Percentiles rank a stretch among this genome's conserved stretches.
These are phyloP conservation scores for Hedya salicella DNA, from an alignment of 2,888 invertebrate genomes.

Conservation along the genomic window DNA sequence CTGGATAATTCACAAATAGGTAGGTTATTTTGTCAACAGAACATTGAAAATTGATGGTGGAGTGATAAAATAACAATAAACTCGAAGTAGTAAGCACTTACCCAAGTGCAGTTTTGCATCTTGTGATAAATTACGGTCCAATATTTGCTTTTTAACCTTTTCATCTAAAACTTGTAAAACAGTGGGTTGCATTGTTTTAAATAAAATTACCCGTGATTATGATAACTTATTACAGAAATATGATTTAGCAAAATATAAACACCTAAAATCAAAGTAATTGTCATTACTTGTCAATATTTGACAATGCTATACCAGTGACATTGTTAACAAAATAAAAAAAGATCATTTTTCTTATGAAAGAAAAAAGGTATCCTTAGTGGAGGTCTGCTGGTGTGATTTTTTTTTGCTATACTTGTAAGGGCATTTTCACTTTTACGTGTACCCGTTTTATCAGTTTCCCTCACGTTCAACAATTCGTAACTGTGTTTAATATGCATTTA, in stretches of 20 bases:
- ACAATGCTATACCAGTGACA: background rate
- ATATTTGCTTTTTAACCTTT: constrained; percentile 63
- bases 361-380: too few relatives aligned
- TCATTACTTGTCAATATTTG: constrained; percentile 6
- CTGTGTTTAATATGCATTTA: too few relatives aligned
- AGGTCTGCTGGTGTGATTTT: too few relatives aligned
- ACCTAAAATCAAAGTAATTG: background rate
- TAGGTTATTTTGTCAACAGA: too few relatives aligned
- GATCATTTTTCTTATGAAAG: too few relatives aligned
- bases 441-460: too few relatives aligned
- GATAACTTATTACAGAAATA: constrained; percentile 75
- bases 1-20: too few relatives aligned
- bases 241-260: constrained; percentile 14
- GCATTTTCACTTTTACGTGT: too few relatives aligned
- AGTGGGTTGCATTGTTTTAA: constrained; percentile 29
- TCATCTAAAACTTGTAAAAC: constrained; percentile 59
- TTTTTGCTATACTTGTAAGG: too few relatives aligned
- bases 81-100: constrained; percentile 50
- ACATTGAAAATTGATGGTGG: too few relatives aligned
- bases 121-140: constrained; percentile 60
- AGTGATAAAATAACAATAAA: background rate
- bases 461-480: too few relatives aligned
- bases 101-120: constrained; percentile 69
- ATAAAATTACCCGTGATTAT: constrained; percentile 28
- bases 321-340: too few relatives aligned